A percentile compares a stretch with the other conserved stretches of the same genome.
phyloP scores from a whole-genome alignment of 2,113 vertebrate genomes.

The Eclectus roratus region DNA sequence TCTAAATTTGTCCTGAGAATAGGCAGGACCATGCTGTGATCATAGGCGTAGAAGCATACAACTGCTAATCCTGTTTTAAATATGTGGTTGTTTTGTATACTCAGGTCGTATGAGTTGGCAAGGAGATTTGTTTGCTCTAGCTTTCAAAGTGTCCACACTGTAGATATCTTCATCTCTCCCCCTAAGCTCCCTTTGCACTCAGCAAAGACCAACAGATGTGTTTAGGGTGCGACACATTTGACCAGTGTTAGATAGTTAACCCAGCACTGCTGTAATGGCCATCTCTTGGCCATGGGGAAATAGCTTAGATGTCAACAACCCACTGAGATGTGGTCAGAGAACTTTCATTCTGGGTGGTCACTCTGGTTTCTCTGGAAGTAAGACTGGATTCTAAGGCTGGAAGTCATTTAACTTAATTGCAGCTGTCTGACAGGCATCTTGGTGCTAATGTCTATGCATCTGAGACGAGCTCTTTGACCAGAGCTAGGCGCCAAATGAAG shows the following conservation, averaged over 20 bases:
- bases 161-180: not conserved
- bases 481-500: not conserved
- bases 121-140: not conserved
- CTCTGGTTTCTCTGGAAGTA: not conserved
- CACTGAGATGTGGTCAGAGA: not conserved
- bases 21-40: not conserved
- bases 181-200: not conserved
- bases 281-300: not conserved
- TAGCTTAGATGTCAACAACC: not conserved
- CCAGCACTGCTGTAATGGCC: not conserved
- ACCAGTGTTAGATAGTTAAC: not conserved
- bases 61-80: not conserved
- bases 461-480: not conserved
- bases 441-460: accelerated
- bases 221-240: not conserved
- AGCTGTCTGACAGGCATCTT: not conserved
- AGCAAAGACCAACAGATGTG: not conserved
- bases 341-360: not conserved
- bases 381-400: not conserved
- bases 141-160: not conserved
- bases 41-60: not conserved
- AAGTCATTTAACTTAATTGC: not conserved
- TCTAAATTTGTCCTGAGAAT: not conserved
- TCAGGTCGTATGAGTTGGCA: not conserved
- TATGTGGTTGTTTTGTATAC: not conserved